Percentiles rank a stretch among this genome's conserved stretches.
Conservation (phyloP, 2,797 vertebrate species). For the Muscicapa striata region DNA sequence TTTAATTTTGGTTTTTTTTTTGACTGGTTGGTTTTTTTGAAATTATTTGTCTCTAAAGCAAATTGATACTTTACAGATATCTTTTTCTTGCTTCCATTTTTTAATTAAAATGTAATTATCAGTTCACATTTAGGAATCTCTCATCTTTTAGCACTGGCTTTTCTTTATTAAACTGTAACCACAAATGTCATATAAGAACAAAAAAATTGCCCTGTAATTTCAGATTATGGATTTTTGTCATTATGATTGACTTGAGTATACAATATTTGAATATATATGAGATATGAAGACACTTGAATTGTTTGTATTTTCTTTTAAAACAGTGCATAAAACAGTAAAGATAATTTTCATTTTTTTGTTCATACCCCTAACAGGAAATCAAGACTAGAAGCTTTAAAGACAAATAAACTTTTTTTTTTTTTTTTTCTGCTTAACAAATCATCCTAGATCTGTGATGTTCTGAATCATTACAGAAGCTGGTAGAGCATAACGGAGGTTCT, state of each 20-base stretch:
- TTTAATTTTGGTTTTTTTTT: not conserved
- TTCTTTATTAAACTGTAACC: conserved; percentile 60
- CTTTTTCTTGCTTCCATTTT: conserved; percentile 19
- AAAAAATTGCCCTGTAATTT: conserved; percentile 78
- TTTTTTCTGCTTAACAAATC: not conserved
- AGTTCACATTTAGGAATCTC: conserved; percentile 57
- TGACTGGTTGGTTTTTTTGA: not conserved
- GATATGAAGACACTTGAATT: conserved; percentile 51
- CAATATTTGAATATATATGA: not conserved
- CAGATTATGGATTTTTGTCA: conserved; percentile 71
- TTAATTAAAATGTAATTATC: conserved; percentile 70
- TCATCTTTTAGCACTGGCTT: conserved; percentile 59
- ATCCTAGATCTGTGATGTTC: not conserved
- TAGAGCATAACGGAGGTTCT: not conserved
- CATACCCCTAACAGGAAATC: not conserved
- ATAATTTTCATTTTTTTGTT: not conserved
- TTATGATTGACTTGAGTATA: conserved; percentile 63
- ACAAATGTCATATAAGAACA: conserved; percentile 43
- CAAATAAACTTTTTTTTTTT: not conserved
- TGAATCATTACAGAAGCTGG: not conserved
- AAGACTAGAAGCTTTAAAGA: not conserved
- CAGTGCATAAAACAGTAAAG: not conserved
- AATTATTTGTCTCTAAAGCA: not conserved
- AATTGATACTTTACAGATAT: not conserved
- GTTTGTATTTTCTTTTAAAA: conserved; percentile 36